These are phyloP conservation scores for Camponotus pennsylvanicus DNA, from an alignment of 1,140 invertebrate species.

Conservation along the genomic window DNA sequence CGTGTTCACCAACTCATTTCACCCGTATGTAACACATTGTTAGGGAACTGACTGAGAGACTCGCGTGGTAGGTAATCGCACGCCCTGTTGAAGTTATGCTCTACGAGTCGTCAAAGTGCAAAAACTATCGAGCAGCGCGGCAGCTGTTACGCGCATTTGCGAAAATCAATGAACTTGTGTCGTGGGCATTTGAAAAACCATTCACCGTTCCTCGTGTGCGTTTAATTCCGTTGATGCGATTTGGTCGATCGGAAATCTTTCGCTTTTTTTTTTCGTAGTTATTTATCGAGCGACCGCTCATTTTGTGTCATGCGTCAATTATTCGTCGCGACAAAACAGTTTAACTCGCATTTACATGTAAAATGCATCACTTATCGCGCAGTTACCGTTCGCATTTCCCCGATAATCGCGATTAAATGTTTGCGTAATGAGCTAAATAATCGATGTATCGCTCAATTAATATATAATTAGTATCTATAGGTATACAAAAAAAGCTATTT, in stretches of 20 bases:
- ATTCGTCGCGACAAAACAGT: background rate
- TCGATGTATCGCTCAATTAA: constrained; percentile 34
- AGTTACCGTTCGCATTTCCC: too few relatives aligned
- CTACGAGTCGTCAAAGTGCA: constrained; percentile 18
- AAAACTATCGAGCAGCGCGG: constrained; percentile 6
- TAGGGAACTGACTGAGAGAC: background rate
- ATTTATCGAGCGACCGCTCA: background rate
- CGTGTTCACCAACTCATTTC: constrained; percentile 51
- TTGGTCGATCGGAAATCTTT: background rate
- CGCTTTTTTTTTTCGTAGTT: background rate
- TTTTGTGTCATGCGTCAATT: constrained; percentile 6
- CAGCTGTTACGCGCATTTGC: constrained; percentile 6
- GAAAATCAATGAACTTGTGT: constrained; percentile 35
- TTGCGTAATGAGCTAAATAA: background rate
- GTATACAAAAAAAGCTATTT: too few relatives aligned
- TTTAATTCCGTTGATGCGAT: background rate
- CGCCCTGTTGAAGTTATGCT: background rate
- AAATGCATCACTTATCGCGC: background rate
- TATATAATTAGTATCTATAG: background rate
- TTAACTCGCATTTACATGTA: constrained; percentile 8
- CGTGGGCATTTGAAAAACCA: constrained; percentile 14
- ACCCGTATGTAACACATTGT: constrained; percentile 39
- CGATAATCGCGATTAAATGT: constrained; percentile 37
- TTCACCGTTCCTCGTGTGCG: background rate
- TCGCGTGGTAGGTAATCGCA: constrained; percentile 18